Percentiles rank a stretch among this genome's conserved stretches.
These are phyloP conservation scores for Cheilosia scutellata DNA, from an alignment of 2,888 invertebrate genomes.

Conservation along the genomic window DNA sequence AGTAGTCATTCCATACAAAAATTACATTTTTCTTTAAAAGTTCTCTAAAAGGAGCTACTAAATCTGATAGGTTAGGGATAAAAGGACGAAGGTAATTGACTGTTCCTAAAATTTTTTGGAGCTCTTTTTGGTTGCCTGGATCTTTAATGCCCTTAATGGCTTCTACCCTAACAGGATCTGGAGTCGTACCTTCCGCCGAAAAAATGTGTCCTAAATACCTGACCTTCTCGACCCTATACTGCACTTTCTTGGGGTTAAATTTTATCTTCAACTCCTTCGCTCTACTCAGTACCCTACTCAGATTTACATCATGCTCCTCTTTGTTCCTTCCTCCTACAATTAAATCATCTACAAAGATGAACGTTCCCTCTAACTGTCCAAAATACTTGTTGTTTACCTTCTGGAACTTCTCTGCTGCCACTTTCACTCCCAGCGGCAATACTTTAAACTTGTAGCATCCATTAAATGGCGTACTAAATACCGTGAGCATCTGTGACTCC, in stretches of 20 bases:
- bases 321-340: too few species aligned
- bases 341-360: too few species aligned
- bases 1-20: too few species aligned
- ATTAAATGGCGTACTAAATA: slow-evolving; percentile 1
- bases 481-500: background rate
- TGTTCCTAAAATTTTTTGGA: slow-evolving; percentile 18
- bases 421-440: background rate
- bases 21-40: too few species aligned
- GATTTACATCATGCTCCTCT: too few species aligned
- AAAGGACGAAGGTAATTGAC: slow-evolving; percentile 30
- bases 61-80: background rate
- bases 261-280: too few species aligned
- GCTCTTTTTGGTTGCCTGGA: slow-evolving; percentile 11
- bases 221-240: too few species aligned
- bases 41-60: slow-evolving; percentile 11
- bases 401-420: slow-evolving; percentile 35
- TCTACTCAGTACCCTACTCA: too few species aligned
- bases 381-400: slow-evolving; percentile 22
- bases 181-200: too few species aligned
- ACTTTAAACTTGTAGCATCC: slow-evolving; percentile 27
- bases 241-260: too few species aligned
- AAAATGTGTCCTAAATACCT: too few species aligned
- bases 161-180: slow-evolving; percentile 11
- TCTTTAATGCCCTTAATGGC: background rate
- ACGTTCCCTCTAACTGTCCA: slow-evolving; percentile 4